Percentiles rank a stretch among this genome's conserved stretches.
phyloP scores from a whole-genome alignment of 2,797 vertebrate genomes.

The Anas capensis region DNA sequence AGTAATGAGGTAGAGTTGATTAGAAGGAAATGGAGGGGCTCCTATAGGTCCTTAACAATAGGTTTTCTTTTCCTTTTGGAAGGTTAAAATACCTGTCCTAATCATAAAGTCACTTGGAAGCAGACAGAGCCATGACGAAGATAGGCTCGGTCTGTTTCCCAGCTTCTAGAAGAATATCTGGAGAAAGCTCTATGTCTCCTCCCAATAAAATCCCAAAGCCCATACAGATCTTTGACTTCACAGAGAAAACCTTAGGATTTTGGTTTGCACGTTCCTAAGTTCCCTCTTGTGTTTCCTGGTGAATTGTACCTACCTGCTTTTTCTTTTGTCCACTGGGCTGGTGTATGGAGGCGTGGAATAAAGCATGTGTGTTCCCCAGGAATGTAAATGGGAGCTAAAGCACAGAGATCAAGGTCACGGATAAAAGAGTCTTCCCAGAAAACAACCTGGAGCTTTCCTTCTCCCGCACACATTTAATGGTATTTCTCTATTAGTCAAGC shows the following conservation, averaged over 20 bases:
- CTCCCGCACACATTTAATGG: background rate
- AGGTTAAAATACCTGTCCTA: background rate
- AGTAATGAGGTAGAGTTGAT: background rate
- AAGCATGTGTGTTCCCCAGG: background rate
- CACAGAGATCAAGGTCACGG: background rate
- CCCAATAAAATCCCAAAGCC: background rate
- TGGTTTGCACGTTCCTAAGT: background rate
- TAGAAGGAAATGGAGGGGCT: background rate
- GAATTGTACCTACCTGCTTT: background rate
- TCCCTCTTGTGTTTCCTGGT: background rate
- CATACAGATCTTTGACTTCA: background rate
- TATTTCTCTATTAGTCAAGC: background rate
- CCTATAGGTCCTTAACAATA: background rate
- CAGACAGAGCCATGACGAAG: background rate
- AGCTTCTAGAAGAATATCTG: background rate
- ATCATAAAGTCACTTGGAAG: background rate
- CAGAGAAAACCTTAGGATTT: background rate
- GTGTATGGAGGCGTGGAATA: background rate
- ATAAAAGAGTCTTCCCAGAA: background rate
- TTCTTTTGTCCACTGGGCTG: background rate
- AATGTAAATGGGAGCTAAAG: rapidly evolving
- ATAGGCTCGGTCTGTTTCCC: background rate
- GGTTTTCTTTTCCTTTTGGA: background rate
- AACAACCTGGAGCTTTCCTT: background rate
- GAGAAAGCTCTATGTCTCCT: background rate